Percentiles rank a stretch among this genome's conserved stretches.
phyloP scores from a whole-genome alignment of 2,797 vertebrate genomes.

The Microhierax caerulescens region DNA sequence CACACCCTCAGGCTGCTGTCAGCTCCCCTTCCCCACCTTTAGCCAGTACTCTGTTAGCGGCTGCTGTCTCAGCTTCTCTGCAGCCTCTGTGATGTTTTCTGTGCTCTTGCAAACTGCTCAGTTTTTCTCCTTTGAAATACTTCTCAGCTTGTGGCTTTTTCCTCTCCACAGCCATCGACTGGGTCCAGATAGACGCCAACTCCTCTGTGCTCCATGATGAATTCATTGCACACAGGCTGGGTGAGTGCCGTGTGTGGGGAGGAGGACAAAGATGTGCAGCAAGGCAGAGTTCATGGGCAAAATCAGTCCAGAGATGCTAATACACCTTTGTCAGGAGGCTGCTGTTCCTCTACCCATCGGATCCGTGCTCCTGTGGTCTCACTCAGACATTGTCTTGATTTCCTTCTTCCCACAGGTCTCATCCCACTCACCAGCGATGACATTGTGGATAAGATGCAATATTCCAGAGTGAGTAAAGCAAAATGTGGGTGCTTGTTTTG shows the following conservation, averaged over 20 bases:
- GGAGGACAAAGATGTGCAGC: not conserved
- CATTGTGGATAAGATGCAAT: constrained; percentile 97
- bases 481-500: not conserved
- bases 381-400: not conserved
- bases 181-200: constrained; percentile 98
- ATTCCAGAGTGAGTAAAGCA: constrained; percentile 85
- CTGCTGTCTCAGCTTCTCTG: not conserved
- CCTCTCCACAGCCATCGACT: constrained; percentile 88
- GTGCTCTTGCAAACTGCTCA: rapidly evolving
- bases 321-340: not conserved
- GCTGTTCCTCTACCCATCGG: rapidly evolving
- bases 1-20: rapidly evolving
- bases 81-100: rapidly evolving
- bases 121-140: rapidly evolving
- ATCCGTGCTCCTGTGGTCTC: not conserved
- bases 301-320: not conserved
- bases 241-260: constrained; percentile 68
- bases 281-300: rapidly evolving
- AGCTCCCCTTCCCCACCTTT: rapidly evolving
- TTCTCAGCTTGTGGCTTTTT: not conserved
- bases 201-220: constrained; percentile 96
- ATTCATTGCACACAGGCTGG: constrained; percentile 95
- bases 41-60: rapidly evolving
- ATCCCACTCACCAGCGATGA: constrained; percentile 97
- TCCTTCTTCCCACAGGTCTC: constrained; percentile 79